A percentile compares a stretch with the other conserved stretches of the same genome.
phyloP scores from a whole-genome alignment of 2,113 vertebrate genomes.

The Rhinopomastus cyanomelas region DNA sequence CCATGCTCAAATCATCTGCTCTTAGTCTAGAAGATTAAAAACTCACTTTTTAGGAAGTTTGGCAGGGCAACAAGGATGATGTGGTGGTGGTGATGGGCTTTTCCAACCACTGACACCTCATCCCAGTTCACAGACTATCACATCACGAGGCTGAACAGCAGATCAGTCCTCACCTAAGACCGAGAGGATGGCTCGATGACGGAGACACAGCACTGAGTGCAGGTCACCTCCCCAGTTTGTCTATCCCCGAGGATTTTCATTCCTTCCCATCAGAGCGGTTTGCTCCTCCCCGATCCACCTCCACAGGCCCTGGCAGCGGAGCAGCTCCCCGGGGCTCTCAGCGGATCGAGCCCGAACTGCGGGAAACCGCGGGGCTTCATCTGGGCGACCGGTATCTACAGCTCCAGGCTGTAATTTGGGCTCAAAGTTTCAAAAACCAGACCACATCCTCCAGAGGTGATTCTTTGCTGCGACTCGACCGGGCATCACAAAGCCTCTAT shows the following conservation, averaged over 20 bases:
- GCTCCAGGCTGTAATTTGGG: not conserved
- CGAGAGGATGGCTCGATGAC: not conserved
- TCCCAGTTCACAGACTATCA: not conserved
- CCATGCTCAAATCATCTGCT: not conserved
- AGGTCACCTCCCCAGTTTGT: not conserved
- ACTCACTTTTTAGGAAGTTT: accelerated
- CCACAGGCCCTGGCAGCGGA: accelerated
- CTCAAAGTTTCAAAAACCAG: not conserved
- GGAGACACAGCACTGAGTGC: not conserved
- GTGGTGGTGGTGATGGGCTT: not conserved
- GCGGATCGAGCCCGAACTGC: accelerated
- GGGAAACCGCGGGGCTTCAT: not conserved
- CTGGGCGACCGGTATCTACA: not conserved
- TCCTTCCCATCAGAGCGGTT: not conserved
- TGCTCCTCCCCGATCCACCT: not conserved
- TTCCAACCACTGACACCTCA: not conserved
- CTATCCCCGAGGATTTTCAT: not conserved
- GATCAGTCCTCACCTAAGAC: not conserved
- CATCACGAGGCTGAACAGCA: not conserved
- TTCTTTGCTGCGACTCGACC: not conserved
- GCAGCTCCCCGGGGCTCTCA: not conserved
- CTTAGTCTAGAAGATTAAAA: not conserved
- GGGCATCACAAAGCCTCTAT: not conserved
- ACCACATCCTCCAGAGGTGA: not conserved
- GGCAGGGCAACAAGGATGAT: not conserved